Conservation (phyloP, 2,113 vertebrate genomes). For the Chelonoidis abingdonii region DNA sequence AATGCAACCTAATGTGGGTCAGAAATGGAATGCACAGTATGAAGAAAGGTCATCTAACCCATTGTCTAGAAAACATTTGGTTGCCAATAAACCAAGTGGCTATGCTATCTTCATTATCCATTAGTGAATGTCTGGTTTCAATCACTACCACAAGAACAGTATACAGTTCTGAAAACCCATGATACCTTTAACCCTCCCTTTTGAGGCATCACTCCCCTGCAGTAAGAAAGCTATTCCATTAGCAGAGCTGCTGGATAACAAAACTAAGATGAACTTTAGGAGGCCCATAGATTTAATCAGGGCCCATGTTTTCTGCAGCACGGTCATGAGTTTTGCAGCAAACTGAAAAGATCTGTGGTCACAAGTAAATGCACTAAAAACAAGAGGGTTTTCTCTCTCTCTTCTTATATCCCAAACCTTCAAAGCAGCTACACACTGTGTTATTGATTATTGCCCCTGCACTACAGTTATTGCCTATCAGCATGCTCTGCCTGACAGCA, state of each 20-base stretch:
- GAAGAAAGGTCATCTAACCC: slow-evolving; percentile 37
- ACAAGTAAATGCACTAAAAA: background rate
- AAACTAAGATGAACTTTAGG: background rate
- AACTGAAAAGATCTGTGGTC: background rate
- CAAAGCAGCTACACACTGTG: background rate
- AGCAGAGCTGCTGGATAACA: rapidly evolving
- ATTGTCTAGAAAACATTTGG: slow-evolving; percentile 21
- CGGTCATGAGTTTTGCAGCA: background rate
- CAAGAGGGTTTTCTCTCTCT: background rate
- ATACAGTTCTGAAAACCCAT: background rate
- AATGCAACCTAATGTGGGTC: background rate
- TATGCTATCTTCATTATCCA: background rate
- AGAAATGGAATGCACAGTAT: background rate
- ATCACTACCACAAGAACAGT: rapidly evolving
- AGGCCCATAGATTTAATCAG: background rate
- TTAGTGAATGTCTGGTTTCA: background rate
- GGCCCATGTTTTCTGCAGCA: background rate
- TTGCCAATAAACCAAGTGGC: background rate
- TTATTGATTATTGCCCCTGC: background rate
- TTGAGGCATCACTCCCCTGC: background rate
- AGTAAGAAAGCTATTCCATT: background rate
- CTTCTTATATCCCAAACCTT: background rate
- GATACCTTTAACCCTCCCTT: background rate
- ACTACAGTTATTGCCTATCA: background rate
- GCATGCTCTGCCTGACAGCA: background rate